Evolutionary conservation across 2,113 vertebrate genomes (phyloP).

Genomic region (Erythrolamprus reginae): DNA sequence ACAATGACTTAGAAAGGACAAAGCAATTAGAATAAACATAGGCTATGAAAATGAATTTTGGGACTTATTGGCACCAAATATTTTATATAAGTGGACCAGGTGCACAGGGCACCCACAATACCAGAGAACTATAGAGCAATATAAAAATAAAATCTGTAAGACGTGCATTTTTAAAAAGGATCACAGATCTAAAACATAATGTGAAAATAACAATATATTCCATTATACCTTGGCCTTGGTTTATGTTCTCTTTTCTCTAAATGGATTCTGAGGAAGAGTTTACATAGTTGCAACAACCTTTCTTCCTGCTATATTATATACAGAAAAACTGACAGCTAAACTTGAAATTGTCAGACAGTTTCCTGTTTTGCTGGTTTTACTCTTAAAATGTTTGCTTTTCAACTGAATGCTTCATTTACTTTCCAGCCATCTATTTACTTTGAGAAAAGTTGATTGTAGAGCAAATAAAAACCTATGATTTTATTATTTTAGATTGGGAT

Average conservation of each 20-base stretch:
- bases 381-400: constrained; percentile 37
- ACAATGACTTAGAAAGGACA: background rate
- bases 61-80: background rate
- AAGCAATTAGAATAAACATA: background rate
- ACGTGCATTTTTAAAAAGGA: background rate
- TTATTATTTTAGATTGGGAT: background rate
- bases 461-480: constrained; percentile 27
- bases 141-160: background rate
- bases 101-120: background rate
- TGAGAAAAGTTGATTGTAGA: constrained; percentile 15
- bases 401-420: constrained; percentile 30
- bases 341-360: constrained; percentile 13
- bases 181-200: background rate
- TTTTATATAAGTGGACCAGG: background rate
- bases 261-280: background rate
- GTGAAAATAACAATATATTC: background rate
- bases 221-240: background rate
- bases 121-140: background rate
- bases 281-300: background rate
- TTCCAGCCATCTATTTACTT: constrained; percentile 41
- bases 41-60: background rate
- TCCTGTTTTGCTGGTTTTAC: constrained; percentile 27
- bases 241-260: background rate
- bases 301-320: constrained; percentile 33
- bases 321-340: constrained; percentile 39